phyloP scores from a whole-genome alignment of 92 coral and sea anemone species.

The Zoanthus solanderi region DNA sequence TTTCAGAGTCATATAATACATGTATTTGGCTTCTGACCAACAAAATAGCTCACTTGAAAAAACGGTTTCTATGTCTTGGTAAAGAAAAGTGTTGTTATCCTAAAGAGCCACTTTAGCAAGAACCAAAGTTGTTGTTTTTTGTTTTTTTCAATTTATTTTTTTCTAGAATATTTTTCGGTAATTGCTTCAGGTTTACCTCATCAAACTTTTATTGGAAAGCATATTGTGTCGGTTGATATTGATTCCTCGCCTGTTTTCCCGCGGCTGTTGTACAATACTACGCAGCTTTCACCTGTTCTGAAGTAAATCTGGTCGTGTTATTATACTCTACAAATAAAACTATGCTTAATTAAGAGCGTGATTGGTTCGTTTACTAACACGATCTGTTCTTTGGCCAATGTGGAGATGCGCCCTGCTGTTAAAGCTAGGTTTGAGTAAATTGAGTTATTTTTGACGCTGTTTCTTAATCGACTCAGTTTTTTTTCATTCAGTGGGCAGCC shows the following conservation, averaged over 20 bases:
- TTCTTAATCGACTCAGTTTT: conserved; percentile 21
- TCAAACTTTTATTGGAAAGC: conserved; percentile 32
- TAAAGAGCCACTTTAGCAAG: neutral
- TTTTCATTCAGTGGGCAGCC: neutral
- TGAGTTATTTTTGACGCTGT: conserved; percentile 14
- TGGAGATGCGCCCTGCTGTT: conserved; percentile 4
- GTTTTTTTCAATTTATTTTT: neutral
- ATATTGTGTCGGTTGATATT: conserved; percentile 1
- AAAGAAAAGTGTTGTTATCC: neutral
- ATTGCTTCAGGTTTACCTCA: conserved; percentile 22
- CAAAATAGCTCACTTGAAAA: neutral
- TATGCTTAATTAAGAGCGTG: neutral
- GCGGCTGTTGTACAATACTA: conserved; percentile 15
- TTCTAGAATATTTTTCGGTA: neutral
- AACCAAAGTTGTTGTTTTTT: neutral
- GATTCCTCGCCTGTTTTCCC: conserved; percentile 5
- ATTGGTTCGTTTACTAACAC: conserved; percentile 19
- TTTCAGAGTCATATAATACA: neutral
- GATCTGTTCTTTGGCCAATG: conserved; percentile 19
- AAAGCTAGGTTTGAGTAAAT: conserved; percentile 34
- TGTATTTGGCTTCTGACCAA: neutral
- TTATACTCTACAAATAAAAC: neutral
- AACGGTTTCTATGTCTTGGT: too few species aligned
- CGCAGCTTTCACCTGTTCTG: conserved; percentile 10
- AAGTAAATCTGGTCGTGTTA: conserved; percentile 9